Base-by-base conservation (phyloP, 2,113 vertebrate genomes). In the Thomomys bottae region DNA sequence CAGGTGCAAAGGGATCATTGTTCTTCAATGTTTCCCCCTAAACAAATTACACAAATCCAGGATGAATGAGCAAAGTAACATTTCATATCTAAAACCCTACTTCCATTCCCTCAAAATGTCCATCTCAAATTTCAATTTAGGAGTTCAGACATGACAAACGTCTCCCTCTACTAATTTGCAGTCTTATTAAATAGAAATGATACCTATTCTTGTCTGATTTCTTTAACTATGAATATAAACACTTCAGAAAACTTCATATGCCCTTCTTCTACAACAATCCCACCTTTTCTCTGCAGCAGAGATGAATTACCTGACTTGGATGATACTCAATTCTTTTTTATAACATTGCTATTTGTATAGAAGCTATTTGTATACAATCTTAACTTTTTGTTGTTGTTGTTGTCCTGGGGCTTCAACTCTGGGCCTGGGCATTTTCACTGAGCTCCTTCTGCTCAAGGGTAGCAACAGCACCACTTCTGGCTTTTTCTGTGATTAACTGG, bases 1-100 rank as follows among this genome's bases (percentile, higher is more conserved):
- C 99, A 72, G 99, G 99, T 97, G 99, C 99, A 95, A 99, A 99
- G 5, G 99, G 99, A 94, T 99, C 99, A 91, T 99, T 99, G 95
- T 97, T 93, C 95, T 97, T 98, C 11, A 97, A 34, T 70, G 95
- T 90, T 93, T 99, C 99, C 95, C 98, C 98, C 99, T 99, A 87
- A 95, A 96, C 91, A 95, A 94, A 96, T 49, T 64, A 96, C 8
- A 97, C 67, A 96, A 94, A 96, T 32, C n/a, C 59, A 67, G 88
- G 67, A 95, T 87, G 15, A 30, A 64, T 97, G 78, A 98, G 97
- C 12, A 96, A 98, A 94, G 97, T 21, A 68, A 54, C 26, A 71
- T 73, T 88, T 90, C 24, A 81, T 2, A 87, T 71, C 40, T 84
- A 26, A 84, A 63, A 82, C 26, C 10, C 88, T 15, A 84, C 2